Evolutionary conservation across 2,888 invertebrate genomes (phyloP), one percentile per base, ranked within the genome.

Genomic region (Petrophora chlorosata): DNA sequence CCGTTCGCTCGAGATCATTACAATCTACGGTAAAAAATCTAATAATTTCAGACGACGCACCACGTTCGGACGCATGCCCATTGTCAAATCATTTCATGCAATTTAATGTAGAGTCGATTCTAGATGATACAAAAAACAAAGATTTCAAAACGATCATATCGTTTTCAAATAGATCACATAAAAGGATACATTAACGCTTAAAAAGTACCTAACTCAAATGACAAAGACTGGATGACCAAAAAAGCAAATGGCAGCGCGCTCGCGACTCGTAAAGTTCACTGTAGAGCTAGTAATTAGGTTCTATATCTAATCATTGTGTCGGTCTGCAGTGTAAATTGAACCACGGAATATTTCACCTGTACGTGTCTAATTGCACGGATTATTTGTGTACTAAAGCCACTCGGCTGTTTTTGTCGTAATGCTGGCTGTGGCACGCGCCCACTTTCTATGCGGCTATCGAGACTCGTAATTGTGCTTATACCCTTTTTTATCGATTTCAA

Each of bases 281-380:
- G 43, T 36, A 38, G 38, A 49, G 41, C 42, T 29, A 49, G 49
- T 59, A 59, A 87, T 87, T 82, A 84, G 79, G 75, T 85, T 73
- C 35, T 75, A 76, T 68, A 72, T 65, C 67, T 65, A 65, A 65
- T 70, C 73, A 82, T 82, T 85, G 83, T 83, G 71, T 57, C 57
- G 70, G 64, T 62, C 68, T 59, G 74, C 67, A 74, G 70, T 73
- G 76, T 76, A 83, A 84, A 84, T 85, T 77, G 82, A 76, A 79
- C 83, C 76, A 78, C 81, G 79, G 77, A 79, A 78, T 86, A 85
- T 84, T 84, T 82, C 87, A 84, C 85, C 77, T 76, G 81, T 82
- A 87, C 86, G 86, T 89, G 89, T 84, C 82, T 84, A 84, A 87
- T 86, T 81, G 85, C 80, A 85, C 82, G 82, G 85, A 84, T 85